phyloP scores from a whole-genome alignment of 2,888 invertebrate species.

The Oscheius sp. region DNA sequence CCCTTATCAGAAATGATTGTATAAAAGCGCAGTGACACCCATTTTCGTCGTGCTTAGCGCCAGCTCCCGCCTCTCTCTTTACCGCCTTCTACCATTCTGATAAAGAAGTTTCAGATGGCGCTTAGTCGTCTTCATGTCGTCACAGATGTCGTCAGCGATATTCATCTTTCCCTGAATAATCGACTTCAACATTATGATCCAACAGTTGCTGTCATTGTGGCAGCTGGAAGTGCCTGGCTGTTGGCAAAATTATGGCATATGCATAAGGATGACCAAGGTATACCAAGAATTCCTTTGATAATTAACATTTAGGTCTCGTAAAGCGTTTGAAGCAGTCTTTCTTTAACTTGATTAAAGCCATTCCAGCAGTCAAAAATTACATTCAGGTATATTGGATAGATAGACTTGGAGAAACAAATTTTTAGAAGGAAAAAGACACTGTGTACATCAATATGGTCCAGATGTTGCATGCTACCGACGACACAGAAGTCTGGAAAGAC shows the following conservation, averaged over 20 bases:
- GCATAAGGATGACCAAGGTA: slow-evolving; percentile 47
- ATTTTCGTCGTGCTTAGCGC: slow-evolving; percentile 18
- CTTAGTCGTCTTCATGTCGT: slow-evolving; percentile 1
- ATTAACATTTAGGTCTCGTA: slow-evolving; percentile 10
- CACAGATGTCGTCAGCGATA: background rate
- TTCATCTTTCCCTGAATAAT: background rate
- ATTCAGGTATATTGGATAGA: slow-evolving; percentile 1
- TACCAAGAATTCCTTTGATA: background rate
- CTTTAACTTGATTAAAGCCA: slow-evolving; percentile 19
- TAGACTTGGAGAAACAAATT: background rate
- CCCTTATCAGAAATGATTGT: background rate
- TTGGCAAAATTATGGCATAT: slow-evolving; percentile 38
- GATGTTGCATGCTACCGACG: slow-evolving; percentile 38
- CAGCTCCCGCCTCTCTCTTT: slow-evolving; percentile 7
- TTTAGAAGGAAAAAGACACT: slow-evolving; percentile 67
- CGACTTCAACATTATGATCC: slow-evolving; percentile 31
- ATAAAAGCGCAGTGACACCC: slow-evolving; percentile 15
- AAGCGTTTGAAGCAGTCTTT: background rate
- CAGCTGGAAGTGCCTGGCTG: slow-evolving; percentile 29
- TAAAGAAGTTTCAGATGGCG: slow-evolving; percentile 2
- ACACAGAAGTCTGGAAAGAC: slow-evolving; percentile 30
- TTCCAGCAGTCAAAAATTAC: slow-evolving; percentile 25
- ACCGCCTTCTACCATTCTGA: background rate
- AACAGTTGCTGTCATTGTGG: slow-evolving; percentile 26
- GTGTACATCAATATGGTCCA: slow-evolving; percentile 52